These are phyloP conservation scores for Apistogramma diplotaenia DNA, from an alignment of 2,113 vertebrate genomes.

Conservation along the genomic window DNA sequence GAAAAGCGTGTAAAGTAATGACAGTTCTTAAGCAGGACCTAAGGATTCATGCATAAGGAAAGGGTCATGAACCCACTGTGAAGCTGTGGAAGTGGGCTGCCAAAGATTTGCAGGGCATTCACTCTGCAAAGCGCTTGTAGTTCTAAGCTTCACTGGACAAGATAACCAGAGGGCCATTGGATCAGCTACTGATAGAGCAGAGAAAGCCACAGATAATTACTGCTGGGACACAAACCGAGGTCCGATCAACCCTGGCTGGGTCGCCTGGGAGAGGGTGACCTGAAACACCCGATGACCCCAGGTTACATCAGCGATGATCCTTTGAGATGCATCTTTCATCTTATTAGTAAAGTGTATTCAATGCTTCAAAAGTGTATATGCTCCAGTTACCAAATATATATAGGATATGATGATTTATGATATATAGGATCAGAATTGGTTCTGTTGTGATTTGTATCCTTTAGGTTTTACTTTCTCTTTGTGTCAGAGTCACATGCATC, in stretches of 20 bases:
- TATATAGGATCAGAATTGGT: no score
- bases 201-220: fast-evolving
- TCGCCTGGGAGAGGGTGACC: fast-evolving
- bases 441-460: not conserved
- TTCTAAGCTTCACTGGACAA: not conserved
- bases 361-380: not conserved
- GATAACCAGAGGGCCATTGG: not conserved
- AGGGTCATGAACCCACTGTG: no score
- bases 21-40: not conserved
- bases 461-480: not conserved
- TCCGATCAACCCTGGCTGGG: not conserved
- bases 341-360: not conserved
- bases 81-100: not conserved
- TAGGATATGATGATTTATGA: no score
- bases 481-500: not conserved
- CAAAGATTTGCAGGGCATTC: not conserved
- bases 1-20: not conserved
- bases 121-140: not conserved
- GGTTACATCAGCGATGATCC: not conserved
- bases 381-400: no score
- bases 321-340: not conserved
- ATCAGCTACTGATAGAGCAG: not conserved
- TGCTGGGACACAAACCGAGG: not conserved
- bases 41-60: not conserved
- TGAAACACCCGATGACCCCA: not conserved